Conservation (phyloP, 2,797 vertebrate species). For the Tachyglossus aculeatus region DNA sequence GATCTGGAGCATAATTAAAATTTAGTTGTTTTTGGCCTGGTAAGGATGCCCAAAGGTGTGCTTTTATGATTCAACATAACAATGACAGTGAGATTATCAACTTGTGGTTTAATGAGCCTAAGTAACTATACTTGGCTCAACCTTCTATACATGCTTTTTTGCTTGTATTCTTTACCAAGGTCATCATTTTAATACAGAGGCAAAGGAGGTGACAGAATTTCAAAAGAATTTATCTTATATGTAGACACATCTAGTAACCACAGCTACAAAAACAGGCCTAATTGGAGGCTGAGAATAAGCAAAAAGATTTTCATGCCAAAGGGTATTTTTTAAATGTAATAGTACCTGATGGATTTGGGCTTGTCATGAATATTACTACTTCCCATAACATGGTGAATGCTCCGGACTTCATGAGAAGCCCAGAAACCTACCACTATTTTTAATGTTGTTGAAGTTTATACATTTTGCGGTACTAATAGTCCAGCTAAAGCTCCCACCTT, state of each 20-base stretch:
- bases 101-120: slow-evolving; percentile 42
- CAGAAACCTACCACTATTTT: too few species aligned
- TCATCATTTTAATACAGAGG: slow-evolving; percentile 20
- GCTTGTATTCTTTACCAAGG: neutral
- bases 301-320: neutral
- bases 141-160: slow-evolving; percentile 24
- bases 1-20: slow-evolving; percentile 45
- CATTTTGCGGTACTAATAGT: too few species aligned
- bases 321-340: slow-evolving; percentile 10
- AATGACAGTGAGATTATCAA: slow-evolving; percentile 34
- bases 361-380: too few species aligned
- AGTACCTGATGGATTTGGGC: too few species aligned
- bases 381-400: too few species aligned
- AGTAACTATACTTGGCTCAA: slow-evolving; percentile 39
- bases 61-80: slow-evolving; percentile 40
- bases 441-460: too few species aligned
- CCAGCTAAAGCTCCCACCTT: too few species aligned
- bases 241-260: neutral
- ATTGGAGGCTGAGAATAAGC: too few species aligned
- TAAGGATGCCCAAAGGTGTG: slow-evolving; percentile 39
- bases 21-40: slow-evolving; percentile 49
- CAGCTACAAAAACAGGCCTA: neutral
- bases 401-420: too few species aligned
- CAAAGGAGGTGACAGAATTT: slow-evolving; percentile 5
- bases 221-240: too few species aligned